Evolutionary conservation across 2,113 vertebrate species (phyloP), one percentile per base, ranked within the genome.

Genomic region (Phoenicopterus ruber): DNA sequence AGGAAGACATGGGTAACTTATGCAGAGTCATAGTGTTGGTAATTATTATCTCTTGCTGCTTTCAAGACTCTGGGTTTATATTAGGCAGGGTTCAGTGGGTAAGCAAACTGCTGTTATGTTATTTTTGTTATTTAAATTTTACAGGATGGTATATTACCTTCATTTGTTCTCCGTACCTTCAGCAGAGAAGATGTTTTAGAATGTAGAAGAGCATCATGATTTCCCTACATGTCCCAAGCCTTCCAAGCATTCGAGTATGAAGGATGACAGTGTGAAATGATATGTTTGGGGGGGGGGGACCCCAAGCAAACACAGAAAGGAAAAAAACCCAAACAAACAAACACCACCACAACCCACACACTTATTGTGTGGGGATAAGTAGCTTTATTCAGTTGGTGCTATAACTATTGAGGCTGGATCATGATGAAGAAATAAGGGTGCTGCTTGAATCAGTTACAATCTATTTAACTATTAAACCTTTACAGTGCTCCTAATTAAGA

Each of bases 151-250:
- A 8, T 9, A 3, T 61, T 67, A 13, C 19, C 6, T 61, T 82
- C 8, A 18, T 54, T 88, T 84, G 11, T 47, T 65, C 6, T 52
- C 1, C 22, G 13, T 72, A 4, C 26, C 18, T 61, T 81, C 40
- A 47, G 7, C 4, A 44, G 15, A 65, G 29, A 78, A 67, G 46
- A 15, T 0, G 0, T 42, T 73, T n/a, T 50, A 70, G 21, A 58
- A 29, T 80, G 70, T 61, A 29, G 21, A 66, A 55, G 10, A 42
- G 3, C n/a, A 7, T 54, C 0, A 0, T n/a, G 24, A 69, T 65
- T 73, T 71, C 9, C 5, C 3, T 65, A 12, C 1, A 0, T 78
- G 13, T 65, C 66, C 20, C 9, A 61, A 32, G 50, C 24, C 84
- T 91, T 42, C 8, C 11, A 66, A 4, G 29, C 17, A 12, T 77